Base-by-base conservation (phyloP, 2,888 invertebrate genomes). In the Hemaris fuciformis region DNA sequence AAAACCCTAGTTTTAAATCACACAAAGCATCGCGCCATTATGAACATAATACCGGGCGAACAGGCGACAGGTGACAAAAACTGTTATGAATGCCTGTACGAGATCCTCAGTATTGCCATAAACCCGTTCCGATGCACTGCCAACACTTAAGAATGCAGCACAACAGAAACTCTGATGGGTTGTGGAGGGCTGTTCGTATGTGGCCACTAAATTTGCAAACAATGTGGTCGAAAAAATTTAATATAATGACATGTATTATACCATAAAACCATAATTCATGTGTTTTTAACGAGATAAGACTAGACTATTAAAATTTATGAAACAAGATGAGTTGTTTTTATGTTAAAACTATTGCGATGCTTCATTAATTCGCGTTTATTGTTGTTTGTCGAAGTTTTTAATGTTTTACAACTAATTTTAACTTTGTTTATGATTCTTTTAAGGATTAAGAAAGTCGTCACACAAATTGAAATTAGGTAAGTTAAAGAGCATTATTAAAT, bases 51-150 rank as follows among this genome's bases (percentile, higher is more conserved):
- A 79, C 80, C 71, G 70, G 75, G 70, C 72, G 72, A 68, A 70
- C n/a, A 65, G 73, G 73, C 71, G 84, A 80, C 85, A 85, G 84
- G 84, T 86, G 86, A 87, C 83, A 88, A 89, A 88, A 89, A 88
- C 80, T 84, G 82, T 81, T 85, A 87, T 86, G 86, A 89, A 88
- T 87, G 85, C 81, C 73, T 73, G 70, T 77, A 74, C 77, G 79
- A 72, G 77, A 73, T 75, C 79, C 70, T 76, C 70, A 68, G 79
- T 88, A 89, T 88, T 88, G 83, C 84, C 73, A 62, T 56, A 70
- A 85, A 88, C 88, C 80, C 72, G 89, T 87, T 85, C 74, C 81
- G 77, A 82, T 80, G 78, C 76, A 72, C 66, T 72, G 75, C 75
- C 77, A 76, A 80, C 80, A 80, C 83, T 77, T 75, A 77, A 80